Evolutionary conservation across 2,888 invertebrate species (phyloP), one percentile per base, ranked within the genome.

Genomic region (Melipona bicolor): DNA sequence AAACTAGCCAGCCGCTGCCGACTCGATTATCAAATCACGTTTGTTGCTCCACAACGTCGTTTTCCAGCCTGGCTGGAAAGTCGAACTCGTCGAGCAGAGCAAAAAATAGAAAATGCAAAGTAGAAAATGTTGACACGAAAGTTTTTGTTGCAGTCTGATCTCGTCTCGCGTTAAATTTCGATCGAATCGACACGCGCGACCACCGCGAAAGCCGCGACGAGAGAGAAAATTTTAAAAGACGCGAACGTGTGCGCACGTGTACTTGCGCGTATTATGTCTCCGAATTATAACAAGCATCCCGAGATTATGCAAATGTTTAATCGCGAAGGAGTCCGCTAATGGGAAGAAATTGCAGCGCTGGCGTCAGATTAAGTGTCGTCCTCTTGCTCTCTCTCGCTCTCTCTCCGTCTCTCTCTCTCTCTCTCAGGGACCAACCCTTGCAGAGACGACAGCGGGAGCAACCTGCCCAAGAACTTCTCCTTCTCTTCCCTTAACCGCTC

Each of bases 261-360:
- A 89, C 88, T 89, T 91, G 89, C 88, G 90, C 91, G 90, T 92
- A 91, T 90, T 89, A 91, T 90, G 86, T 84, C 87, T 83, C 87
- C 88, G 91, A 90, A 90, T 90, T 91, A 91, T 90, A 91, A 92
- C 90, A 90, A 91, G 89, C 89, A 86, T 77, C 70, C 86, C 84
- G 86, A 91, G 94, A 94, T 94, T 94, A 94, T 94, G 94, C 93
- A 94, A 94, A 94, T 94, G 93, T 93, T 93, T 93, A 94, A 94
- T 94, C 93, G 93, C 93, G 90, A 88, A 91, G 91, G 91, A 91
- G 90, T 87, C 87, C 90, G 91, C 93, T 94, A 94, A 94, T 94
- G 93, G 94, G 92, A 93, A 94, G 94, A 94, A 94, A 94, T 94
- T 94, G 94, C 94, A 93, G 90, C 91, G 93, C 92, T 92, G 91